A percentile compares a stretch with the other conserved stretches of the same genome.
phyloP scores from a whole-genome alignment of 2,113 vertebrate genomes.

The Alligator sinensis region DNA sequence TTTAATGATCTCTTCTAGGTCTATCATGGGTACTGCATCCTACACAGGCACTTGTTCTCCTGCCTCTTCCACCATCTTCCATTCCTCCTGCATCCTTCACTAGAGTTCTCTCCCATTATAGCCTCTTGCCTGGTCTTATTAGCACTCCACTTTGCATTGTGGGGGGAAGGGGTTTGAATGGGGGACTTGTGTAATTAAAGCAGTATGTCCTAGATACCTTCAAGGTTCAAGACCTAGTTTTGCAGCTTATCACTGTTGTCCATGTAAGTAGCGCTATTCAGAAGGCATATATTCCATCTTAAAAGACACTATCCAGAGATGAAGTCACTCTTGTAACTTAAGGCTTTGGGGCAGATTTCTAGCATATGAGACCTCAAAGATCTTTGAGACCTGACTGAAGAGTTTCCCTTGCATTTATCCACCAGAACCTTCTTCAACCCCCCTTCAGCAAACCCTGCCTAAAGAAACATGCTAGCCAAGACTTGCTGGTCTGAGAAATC shows the following conservation, averaged over 20 bases:
- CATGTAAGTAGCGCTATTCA: neutral
- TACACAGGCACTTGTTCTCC: neutral
- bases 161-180: neutral
- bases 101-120: neutral
- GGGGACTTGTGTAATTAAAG: neutral
- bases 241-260: neutral
- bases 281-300: neutral
- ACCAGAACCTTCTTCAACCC: neutral
- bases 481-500: rapidly evolving
- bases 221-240: neutral
- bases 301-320: neutral
- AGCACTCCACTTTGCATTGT: neutral
- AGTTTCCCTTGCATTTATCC: neutral
- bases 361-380: neutral
- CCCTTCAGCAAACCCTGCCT: neutral
- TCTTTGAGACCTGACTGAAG: neutral
- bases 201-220: neutral
- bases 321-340: rapidly evolving
- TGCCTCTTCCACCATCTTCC: neutral
- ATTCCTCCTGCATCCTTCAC: neutral
- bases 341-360: neutral
- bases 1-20: too few relatives aligned
- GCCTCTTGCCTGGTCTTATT: neutral
- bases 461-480: neutral
- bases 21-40: neutral